Evolutionary conservation across 1,140 invertebrate species (phyloP).

Genomic region (Eumeta japonica): DNA sequence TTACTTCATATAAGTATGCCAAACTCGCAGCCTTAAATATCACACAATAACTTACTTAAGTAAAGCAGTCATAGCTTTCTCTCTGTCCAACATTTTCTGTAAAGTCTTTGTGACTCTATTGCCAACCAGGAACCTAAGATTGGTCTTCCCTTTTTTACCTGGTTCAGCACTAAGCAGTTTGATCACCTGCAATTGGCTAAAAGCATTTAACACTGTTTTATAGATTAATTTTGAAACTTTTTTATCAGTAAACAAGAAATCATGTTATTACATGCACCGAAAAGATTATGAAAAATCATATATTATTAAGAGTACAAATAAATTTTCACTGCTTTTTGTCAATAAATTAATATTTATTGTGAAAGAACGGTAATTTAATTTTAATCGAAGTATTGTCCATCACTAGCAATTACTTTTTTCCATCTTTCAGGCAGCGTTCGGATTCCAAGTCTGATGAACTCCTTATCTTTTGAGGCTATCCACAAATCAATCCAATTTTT

Average conservation of each 20-base stretch:
- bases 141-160: conserved; percentile 72
- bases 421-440: too few species aligned
- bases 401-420: too few species aligned
- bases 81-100: conserved; percentile 61
- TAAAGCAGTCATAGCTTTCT: conserved; percentile 65
- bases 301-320: not conserved
- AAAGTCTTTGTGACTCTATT: conserved; percentile 64
- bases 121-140: conserved; percentile 71
- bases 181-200: conserved; percentile 73
- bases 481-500: too few species aligned
- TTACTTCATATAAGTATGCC: too few species aligned
- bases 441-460: too few species aligned
- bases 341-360: too few species aligned
- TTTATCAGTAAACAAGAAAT: too few species aligned
- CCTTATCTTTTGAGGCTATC: too few species aligned
- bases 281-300: not conserved
- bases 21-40: too few species aligned
- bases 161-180: conserved; percentile 71
- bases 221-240: not conserved
- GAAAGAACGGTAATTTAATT: too few species aligned
- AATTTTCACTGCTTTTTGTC: not conserved
- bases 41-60: conserved; percentile 63
- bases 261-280: too few species aligned
- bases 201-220: conserved; percentile 11
- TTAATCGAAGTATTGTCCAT: too few species aligned